A percentile compares a stretch with the other conserved stretches of the same genome.
Evolutionary conservation across 1,140 invertebrate species (phyloP).

Genomic region (Delia radicum): DNA sequence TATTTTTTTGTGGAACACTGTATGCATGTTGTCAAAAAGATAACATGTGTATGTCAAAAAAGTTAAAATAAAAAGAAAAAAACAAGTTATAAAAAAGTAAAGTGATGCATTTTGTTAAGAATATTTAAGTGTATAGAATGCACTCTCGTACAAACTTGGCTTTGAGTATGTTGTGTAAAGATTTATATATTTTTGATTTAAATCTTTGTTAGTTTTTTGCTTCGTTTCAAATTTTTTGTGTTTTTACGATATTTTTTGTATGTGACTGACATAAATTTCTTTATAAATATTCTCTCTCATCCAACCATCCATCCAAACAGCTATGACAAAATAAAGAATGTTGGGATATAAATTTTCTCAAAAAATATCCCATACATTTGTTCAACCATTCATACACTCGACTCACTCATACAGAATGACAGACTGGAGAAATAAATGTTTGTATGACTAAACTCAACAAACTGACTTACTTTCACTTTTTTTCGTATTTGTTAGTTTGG

Average conservation of each 20-base stretch:
- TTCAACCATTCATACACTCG: background rate
- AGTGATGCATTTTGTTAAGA: too few species aligned
- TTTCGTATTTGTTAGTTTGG: background rate
- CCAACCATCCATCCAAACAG: too few species aligned
- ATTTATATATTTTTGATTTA: slow-evolving; percentile 4
- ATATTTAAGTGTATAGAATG: too few species aligned
- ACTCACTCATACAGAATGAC: background rate
- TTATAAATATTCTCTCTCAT: background rate
- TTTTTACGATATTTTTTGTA: slow-evolving; percentile 10
- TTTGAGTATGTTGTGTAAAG: background rate
- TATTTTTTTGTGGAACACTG: too few species aligned
- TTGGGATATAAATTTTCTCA: background rate
- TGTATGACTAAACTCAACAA: too few species aligned
- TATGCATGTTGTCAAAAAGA: too few species aligned
- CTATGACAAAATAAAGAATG: too few species aligned
- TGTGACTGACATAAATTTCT: slow-evolving; percentile 16
- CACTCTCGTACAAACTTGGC: too few species aligned
- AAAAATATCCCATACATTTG: background rate
- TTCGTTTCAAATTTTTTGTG: background rate
- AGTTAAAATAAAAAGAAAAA: too few species aligned
- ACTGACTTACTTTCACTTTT: background rate
- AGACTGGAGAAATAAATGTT: too few species aligned
- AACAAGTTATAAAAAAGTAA: too few species aligned
- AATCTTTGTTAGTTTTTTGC: background rate
- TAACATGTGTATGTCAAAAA: too few species aligned